These are phyloP conservation scores for Tolypeutes matacus DNA, from an alignment of 2,797 vertebrate genomes.

Conservation along the genomic window DNA sequence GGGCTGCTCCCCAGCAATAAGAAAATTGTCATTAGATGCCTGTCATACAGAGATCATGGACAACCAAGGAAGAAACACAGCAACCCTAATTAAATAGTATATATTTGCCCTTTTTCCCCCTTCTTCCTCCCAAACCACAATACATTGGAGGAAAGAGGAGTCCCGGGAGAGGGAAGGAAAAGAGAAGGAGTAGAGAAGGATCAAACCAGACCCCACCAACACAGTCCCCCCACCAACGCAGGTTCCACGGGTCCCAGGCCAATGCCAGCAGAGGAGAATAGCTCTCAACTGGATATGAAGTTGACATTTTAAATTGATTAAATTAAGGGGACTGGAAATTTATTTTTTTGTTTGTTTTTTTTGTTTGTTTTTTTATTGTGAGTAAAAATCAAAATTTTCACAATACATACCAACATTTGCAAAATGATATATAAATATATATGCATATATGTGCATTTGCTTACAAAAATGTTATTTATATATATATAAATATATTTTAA, in stretches of 20 bases:
- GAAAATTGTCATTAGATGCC: background rate
- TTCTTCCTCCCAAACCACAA: background rate
- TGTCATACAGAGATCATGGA: background rate
- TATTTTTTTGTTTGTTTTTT: too few species aligned
- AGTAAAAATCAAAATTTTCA: too few species aligned
- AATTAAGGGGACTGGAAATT: background rate
- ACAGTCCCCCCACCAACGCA: background rate
- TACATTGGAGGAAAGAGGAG: background rate
- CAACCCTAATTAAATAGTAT: background rate
- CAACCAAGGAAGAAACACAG: background rate
- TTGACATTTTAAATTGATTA: conserved; percentile 19
- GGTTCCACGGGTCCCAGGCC: background rate
- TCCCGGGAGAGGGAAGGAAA: background rate
- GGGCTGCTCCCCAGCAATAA: background rate
- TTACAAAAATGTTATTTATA: too few species aligned
- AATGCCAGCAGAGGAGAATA: background rate
- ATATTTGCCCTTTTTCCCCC: background rate
- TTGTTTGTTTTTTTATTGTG: too few species aligned
- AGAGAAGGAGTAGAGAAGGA: background rate
- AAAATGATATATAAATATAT: too few species aligned
- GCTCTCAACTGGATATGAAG: background rate
- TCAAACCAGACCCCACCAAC: background rate
- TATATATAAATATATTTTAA: too few species aligned
- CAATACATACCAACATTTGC: too few species aligned
- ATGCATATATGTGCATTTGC: too few species aligned